Conservation (phyloP, 2,113 vertebrate genomes). For the Catharus minimus region DNA sequence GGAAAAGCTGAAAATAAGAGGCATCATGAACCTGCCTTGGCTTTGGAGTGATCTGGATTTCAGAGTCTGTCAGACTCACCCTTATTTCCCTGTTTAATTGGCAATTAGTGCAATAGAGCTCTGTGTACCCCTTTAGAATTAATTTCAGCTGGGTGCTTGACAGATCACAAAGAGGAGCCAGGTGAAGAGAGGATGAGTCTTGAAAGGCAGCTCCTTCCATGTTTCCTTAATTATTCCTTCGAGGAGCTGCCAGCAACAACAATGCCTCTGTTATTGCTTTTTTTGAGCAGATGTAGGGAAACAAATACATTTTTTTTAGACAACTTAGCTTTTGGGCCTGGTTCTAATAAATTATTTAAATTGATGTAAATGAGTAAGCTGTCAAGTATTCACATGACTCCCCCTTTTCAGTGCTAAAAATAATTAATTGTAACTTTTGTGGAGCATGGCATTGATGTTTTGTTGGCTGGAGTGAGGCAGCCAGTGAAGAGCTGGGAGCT, state of each 20-base stretch:
- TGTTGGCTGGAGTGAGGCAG: neutral
- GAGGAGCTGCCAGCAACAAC: neutral
- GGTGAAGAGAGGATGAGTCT: neutral
- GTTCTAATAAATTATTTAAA: neutral
- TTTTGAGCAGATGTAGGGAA: neutral
- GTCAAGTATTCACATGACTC: neutral
- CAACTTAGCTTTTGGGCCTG: neutral
- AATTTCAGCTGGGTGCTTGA: neutral
- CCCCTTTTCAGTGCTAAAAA: neutral
- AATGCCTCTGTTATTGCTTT: neutral
- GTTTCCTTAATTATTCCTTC: neutral
- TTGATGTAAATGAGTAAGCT: neutral
- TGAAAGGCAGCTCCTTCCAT: neutral
- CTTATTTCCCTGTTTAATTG: neutral
- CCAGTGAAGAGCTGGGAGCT: neutral
- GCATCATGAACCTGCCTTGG: neutral
- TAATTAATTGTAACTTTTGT: neutral
- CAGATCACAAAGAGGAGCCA: neutral
- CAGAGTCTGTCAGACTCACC: neutral
- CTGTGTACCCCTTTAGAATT: neutral
- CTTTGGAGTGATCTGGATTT: neutral
- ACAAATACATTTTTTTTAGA: neutral
- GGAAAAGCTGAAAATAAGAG: neutral
- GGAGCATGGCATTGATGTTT: neutral
- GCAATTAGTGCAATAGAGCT: conserved; percentile 2